A percentile compares a stretch with the other conserved stretches of the same genome.
Conservation (phyloP, 2,888 invertebrate genomes). For the Drosophila melanosoma region DNA sequence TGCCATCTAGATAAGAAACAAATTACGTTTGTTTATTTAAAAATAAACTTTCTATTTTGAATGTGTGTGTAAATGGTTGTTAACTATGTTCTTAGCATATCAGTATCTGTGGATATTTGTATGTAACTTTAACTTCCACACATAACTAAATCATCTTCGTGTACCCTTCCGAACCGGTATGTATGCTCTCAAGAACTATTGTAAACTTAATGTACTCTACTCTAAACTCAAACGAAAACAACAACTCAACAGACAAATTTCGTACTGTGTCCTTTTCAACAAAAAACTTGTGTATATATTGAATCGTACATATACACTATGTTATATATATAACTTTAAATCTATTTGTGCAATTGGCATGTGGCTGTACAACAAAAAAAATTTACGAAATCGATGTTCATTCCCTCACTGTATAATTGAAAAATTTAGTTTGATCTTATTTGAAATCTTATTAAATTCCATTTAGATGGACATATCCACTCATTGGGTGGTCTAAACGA, state of each 20-base stretch:
- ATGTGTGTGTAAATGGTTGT: conserved; percentile 38
- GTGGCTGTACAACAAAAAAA: conserved; percentile 63
- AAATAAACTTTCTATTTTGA: not conserved
- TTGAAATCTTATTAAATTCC: not conserved
- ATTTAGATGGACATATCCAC: conserved; percentile 92
- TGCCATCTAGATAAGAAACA: not conserved
- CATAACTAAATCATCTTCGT: conserved; percentile 69
- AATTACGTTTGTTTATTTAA: not conserved
- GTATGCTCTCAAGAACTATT: conserved; percentile 66
- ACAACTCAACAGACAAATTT: conserved; percentile 13
- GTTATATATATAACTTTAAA: conserved; percentile 56
- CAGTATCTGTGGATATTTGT: conserved; percentile 31
- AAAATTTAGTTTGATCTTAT: conserved; percentile 1
- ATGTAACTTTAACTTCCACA: conserved; percentile 53
- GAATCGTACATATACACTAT: conserved; percentile 43
- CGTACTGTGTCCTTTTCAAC: conserved; percentile 6
- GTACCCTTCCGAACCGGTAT: conserved; percentile 81
- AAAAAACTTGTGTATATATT: conserved; percentile 62
- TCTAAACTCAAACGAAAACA: conserved; percentile 16
- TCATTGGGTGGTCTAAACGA: conserved; percentile 93
- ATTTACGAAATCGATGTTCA: conserved; percentile 26
- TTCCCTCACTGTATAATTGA: not conserved
- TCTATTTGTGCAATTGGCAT: conserved; percentile 77
- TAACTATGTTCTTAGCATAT: conserved; percentile 39
- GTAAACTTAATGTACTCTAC: conserved; percentile 39